Evolutionary conservation across 2,888 invertebrate genomes (phyloP), one percentile per base, ranked within the genome.

Genomic region (Acronicta alni): DNA sequence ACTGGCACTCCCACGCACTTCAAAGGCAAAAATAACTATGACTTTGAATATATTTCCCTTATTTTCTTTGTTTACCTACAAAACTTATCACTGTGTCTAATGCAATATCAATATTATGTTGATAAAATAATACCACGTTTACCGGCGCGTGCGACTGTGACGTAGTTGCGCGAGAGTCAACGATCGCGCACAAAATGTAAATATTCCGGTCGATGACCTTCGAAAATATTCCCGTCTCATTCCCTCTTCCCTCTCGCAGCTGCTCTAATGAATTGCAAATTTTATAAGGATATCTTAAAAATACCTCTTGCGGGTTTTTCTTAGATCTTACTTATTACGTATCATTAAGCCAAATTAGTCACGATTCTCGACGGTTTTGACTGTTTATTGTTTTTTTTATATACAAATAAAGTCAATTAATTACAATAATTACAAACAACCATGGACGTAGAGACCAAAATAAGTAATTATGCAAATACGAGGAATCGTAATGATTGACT

Each of bases 21-120:
- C 17, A 44, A 54, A 23, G 2, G 2, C 54, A 17, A 4, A 8
- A 55, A 26, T 26, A 3, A 18, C 3, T 47, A 12, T 70, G 32
- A n/a, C n/a, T 49, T 16, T 43, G 32, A 9, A 18, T 23, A 30
- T 37, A 10, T 32, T 52, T n/a, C 38, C 26, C 8, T 14, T 14
- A 39, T 15, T 39, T 35, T 42, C 38, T 39, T 49, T 57, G 70
- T 53, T 43, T 30, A n/a, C 10, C 1, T 3, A 41, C 48, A 15
- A n/a, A 20, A 9, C 46, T 48, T 68, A 68, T 64, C 70, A 37
- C 0, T 14, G 9, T 14, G 37, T 52, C 63, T 52, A 69, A 52
- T n/a, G 17, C 20, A n/a, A 32, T 42, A 32, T 26, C 15, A 6
- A 18, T 37, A 23, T 18, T 20, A 5, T 45, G 2, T 30, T 20